phyloP scores from a whole-genome alignment of 1,140 invertebrate species.

The Cyphomyrmex costatus region DNA sequence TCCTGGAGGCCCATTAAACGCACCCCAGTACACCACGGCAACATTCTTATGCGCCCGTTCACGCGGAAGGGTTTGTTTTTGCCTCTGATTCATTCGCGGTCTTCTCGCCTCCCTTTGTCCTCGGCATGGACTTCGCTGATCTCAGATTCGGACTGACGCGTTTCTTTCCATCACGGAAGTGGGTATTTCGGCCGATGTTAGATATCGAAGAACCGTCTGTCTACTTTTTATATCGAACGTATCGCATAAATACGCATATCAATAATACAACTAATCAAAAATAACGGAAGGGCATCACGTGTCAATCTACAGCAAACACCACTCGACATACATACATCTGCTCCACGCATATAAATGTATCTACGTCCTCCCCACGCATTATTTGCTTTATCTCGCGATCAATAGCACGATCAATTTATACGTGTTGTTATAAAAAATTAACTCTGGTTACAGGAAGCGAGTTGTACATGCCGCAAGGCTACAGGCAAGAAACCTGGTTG shows the following conservation, averaged over 20 bases:
- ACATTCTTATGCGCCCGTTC: constrained; percentile 62
- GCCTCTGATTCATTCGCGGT: constrained; percentile 66
- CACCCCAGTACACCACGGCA: constrained; percentile 62
- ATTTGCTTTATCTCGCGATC: constrained; percentile 29
- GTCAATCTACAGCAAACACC: constrained; percentile 26
- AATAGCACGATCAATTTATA: constrained; percentile 21
- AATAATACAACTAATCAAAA: constrained; percentile 38
- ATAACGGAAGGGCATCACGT: background rate
- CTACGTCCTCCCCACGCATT: background rate
- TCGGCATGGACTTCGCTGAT: constrained; percentile 25
- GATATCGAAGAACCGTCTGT: background rate
- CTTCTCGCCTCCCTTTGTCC: constrained; percentile 46
- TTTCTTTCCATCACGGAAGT: background rate
- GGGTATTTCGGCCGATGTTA: background rate
- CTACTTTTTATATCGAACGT: background rate
- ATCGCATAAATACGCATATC: background rate
- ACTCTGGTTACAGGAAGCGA: constrained; percentile 77
- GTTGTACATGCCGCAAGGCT: constrained; percentile 80
- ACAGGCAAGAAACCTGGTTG: constrained; percentile 82
- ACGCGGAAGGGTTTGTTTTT: constrained; percentile 72
- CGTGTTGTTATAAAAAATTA: constrained; percentile 21
- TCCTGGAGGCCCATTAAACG: constrained; percentile 77
- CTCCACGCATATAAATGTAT: constrained; percentile 25
- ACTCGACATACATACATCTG: background rate
- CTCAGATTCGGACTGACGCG: constrained; percentile 6